Base-by-base conservation (phyloP, 1,140 invertebrate species). In the Dryas iulia region DNA sequence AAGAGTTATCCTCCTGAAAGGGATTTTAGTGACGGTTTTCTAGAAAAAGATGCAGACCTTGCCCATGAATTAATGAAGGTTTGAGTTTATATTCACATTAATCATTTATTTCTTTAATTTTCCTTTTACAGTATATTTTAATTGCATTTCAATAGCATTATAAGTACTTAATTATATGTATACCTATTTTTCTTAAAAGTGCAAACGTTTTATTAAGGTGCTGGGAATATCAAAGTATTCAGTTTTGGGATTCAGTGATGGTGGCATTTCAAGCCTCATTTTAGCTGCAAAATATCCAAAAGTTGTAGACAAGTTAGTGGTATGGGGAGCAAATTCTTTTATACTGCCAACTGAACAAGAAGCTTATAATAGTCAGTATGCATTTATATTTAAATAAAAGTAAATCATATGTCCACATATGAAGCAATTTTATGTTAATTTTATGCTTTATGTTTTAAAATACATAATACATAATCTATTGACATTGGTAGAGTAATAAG, bases 201-300 rank as follows among this genome's bases (percentile, higher is more conserved):
- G 14, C 2, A 30, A 31, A 58, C 8, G 6, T 18, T 58, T 69
- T 78, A 74, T 77, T 66, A 72, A 95, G 92, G 88, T 86, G 31
- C 79, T 97, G 18, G 93, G 94, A n/a, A 92, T 95, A 33, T 76
- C 92, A 0, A 95, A 95, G 76, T 97, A 95, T 91, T 97, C 96
- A 0, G 73, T 98, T 0, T 68, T 98, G 25, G 97, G 97, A 0
- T 98, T 97, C 96, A 97, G 96, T 89, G 97, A 98, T 91, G 97
- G 97, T 47, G 97, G 96, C 2, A 97, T 96, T 33, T 95, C 95
- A 6, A 95, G 94, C 3, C 89, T 98, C 52, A 94, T 97, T 3
- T 71, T 97, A 4, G 96, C 97, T 10, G 94, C 94, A 0, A 94
- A 94, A 33, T 94, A 95, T 84, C 94, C 95, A 0, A 87, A 95